These are phyloP conservation scores for Tillus elongatus DNA, from an alignment of 2,888 invertebrate genomes.

Conservation along the genomic window DNA sequence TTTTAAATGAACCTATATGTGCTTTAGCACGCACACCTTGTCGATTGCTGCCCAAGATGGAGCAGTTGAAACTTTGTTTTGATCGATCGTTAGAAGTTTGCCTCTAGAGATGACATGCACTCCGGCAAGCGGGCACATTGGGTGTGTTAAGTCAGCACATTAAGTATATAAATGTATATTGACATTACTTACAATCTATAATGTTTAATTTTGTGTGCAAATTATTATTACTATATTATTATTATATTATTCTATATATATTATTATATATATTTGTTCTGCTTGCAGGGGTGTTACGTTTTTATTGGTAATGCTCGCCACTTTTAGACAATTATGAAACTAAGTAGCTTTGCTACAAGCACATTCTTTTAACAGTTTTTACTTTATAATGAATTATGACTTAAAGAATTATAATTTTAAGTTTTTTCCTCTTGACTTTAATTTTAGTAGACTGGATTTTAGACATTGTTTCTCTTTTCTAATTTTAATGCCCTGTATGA, in stretches of 20 bases:
- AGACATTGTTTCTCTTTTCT: slow-evolving; percentile 23
- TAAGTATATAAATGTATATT: too few relatives aligned
- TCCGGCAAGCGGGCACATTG: too few relatives aligned
- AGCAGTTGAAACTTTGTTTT: too few relatives aligned
- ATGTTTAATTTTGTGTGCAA: slow-evolving; percentile 38
- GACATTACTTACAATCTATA: slow-evolving; percentile 30
- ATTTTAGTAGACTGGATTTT: slow-evolving; percentile 22
- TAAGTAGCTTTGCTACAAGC: too few relatives aligned
- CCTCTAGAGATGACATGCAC: too few relatives aligned
- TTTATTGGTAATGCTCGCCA: slow-evolving; percentile 23
- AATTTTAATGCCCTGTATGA: slow-evolving; percentile 19
- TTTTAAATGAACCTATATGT: too few relatives aligned
- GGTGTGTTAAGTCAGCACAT: too few relatives aligned
- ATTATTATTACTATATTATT: slow-evolving; percentile 31
- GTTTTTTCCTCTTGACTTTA: slow-evolving; percentile 7
- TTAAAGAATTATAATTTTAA: slow-evolving; percentile 17
- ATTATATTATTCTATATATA: slow-evolving; percentile 22
- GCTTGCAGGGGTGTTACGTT: slow-evolving; percentile 36
- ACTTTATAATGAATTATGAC: slow-evolving; percentile 15
- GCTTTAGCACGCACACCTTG: too few relatives aligned
- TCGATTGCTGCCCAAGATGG: too few relatives aligned
- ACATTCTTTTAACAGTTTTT: slow-evolving; percentile 20
- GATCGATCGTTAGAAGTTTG: too few relatives aligned
- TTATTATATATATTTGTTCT: slow-evolving; percentile 28
- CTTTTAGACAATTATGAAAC: too few relatives aligned